Percentiles rank a stretch among this genome's conserved stretches.
These are phyloP conservation scores for Sarotherodon lohbergeri DNA, from an alignment of 2,113 vertebrate species.

Conservation along the genomic window DNA sequence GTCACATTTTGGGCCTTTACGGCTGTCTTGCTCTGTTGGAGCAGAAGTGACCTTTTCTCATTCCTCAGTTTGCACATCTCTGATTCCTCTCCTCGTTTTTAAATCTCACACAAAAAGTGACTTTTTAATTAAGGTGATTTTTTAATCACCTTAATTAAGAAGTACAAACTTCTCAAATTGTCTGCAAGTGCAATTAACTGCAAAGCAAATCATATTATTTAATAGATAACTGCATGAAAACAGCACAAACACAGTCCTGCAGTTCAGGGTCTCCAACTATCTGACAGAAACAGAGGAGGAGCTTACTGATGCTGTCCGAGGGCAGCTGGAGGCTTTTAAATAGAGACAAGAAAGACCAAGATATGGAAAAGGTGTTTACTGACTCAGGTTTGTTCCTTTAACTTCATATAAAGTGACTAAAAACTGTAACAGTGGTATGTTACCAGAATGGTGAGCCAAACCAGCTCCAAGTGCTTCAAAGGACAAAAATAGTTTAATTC, in stretches of 20 bases:
- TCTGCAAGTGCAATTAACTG: not conserved
- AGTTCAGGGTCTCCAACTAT: not conserved
- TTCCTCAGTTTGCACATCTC: not conserved
- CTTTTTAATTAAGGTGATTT: no score
- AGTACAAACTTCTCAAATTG: rapidly evolving
- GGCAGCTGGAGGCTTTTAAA: not conserved
- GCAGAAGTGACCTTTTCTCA: not conserved
- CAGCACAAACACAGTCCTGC: not conserved
- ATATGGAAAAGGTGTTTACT: rapidly evolving
- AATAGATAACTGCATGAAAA: not conserved
- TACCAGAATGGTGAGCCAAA: not conserved
- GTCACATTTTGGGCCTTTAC: rapidly evolving
- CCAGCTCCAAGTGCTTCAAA: not conserved
- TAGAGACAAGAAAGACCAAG: not conserved
- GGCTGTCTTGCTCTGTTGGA: not conserved
- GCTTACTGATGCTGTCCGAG: rapidly evolving
- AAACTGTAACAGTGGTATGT: rapidly evolving
- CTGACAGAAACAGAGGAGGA: not conserved
- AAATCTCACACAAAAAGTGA: not conserved
- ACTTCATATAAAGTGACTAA: not conserved
- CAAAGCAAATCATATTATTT: not conserved
- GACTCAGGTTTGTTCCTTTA: not conserved
- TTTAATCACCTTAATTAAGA: not conserved
- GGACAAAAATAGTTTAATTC: not conserved
- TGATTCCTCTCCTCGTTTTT: not conserved